phyloP scores from a whole-genome alignment of 2,888 invertebrate species.

The Itoplectis maculator region DNA sequence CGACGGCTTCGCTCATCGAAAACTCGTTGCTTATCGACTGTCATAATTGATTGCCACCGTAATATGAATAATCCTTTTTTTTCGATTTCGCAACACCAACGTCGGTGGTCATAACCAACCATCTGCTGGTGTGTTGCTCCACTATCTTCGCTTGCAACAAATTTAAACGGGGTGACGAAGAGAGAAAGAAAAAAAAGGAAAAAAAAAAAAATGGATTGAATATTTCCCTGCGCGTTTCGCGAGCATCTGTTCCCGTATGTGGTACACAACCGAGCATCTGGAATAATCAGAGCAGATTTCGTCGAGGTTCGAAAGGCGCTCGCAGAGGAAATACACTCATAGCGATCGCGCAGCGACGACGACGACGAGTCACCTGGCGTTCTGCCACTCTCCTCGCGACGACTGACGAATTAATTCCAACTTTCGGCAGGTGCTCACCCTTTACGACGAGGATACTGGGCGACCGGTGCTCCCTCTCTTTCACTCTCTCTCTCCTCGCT shows the following conservation, averaged over 20 bases:
- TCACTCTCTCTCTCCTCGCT: not conserved
- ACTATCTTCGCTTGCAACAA: not conserved
- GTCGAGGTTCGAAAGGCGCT: constrained; percentile 35
- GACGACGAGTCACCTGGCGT: constrained; percentile 67
- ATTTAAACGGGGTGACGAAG: constrained; percentile 4
- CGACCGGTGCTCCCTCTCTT: not conserved
- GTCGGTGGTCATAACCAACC: not conserved
- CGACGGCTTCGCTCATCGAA: constrained; percentile 28
- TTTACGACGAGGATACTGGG: constrained; percentile 51
- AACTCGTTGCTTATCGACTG: constrained; percentile 37
- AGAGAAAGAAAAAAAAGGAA: constrained; percentile 13
- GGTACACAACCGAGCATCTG: constrained; percentile 63
- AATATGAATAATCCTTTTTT: constrained; percentile 32
- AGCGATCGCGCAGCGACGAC: constrained; percentile 51
- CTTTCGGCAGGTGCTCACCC: constrained; percentile 66
- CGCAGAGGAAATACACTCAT: constrained; percentile 45
- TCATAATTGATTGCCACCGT: constrained; percentile 34
- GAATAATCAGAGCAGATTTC: constrained; percentile 67
- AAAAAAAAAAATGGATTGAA: constrained; percentile 36
- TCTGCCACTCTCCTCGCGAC: constrained; percentile 61
- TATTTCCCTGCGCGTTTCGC: constrained; percentile 15
- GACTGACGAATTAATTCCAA: constrained; percentile 68
- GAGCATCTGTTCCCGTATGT: constrained; percentile 58
- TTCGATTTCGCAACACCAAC: not conserved
- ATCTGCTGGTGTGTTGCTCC: not conserved